Evolutionary conservation across 2,888 invertebrate genomes (phyloP).

Genomic region (Megamerina dolium): DNA sequence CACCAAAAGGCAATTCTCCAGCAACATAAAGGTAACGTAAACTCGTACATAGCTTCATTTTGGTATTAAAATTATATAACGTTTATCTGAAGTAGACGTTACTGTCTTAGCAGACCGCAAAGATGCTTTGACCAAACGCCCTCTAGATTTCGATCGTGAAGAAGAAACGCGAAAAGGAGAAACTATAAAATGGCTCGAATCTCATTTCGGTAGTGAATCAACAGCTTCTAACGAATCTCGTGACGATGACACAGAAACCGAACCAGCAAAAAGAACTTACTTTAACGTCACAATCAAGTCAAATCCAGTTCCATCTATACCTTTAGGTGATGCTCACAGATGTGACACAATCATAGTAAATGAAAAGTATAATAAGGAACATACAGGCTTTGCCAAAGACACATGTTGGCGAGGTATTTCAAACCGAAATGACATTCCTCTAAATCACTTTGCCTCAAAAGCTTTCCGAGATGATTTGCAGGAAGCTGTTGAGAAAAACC

Average conservation of each 20-base stretch:
- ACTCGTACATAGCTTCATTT: neutral
- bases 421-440: constrained; percentile 59
- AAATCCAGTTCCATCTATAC: constrained; percentile 33
- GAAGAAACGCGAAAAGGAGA: constrained; percentile 85
- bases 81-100: constrained; percentile 33
- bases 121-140: constrained; percentile 74
- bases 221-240: constrained; percentile 61
- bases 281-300: constrained; percentile 74
- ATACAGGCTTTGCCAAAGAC: constrained; percentile 25
- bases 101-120: constrained; percentile 60
- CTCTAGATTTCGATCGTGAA: constrained; percentile 79
- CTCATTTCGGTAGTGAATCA: constrained; percentile 84
- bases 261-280: constrained; percentile 64
- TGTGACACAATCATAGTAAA: constrained; percentile 39
- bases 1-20: constrained; percentile 49
- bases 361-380: constrained; percentile 31
- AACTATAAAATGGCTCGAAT: constrained; percentile 86
- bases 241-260: constrained; percentile 52
- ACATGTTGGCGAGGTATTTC: constrained; percentile 68
- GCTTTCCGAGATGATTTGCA: constrained; percentile 48
- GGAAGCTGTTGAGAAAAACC: constrained; percentile 46
- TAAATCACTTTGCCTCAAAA: constrained; percentile 46
- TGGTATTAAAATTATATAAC: neutral
- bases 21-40: constrained; percentile 51
- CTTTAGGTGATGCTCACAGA: constrained; percentile 27